Evolutionary conservation across 2,113 vertebrate genomes (phyloP).

Genomic region (Melanotaenia duboulayi): DNA sequence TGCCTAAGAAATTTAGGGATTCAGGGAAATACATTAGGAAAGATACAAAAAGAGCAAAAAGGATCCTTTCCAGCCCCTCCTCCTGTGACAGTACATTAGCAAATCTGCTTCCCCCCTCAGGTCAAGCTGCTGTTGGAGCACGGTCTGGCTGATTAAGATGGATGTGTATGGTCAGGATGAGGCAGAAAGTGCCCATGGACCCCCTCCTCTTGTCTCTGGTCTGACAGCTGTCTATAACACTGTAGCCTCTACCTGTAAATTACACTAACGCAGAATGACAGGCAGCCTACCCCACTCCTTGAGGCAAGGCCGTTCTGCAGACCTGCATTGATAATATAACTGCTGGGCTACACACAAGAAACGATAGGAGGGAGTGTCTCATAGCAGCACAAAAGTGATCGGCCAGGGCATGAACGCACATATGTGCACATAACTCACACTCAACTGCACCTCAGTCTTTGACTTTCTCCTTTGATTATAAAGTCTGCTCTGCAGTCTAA

Average conservation of each 20-base stretch:
- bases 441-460: slow-evolving; percentile 24
- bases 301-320: slow-evolving; percentile 20
- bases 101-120: slow-evolving; percentile 47
- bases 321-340: slow-evolving; percentile 37
- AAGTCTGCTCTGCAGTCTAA: slow-evolving; percentile 33
- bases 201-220: slow-evolving; percentile 41
- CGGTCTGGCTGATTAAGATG: slow-evolving; percentile 65
- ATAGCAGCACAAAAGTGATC: slow-evolving; percentile 28
- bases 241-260: slow-evolving; percentile 66
- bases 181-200: slow-evolving; percentile 48
- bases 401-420: neutral
- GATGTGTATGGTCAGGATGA: slow-evolving; percentile 55
- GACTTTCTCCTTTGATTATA: slow-evolving; percentile 51
- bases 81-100: slow-evolving; percentile 63
- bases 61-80: slow-evolving; percentile 10
- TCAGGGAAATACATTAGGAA: neutral
- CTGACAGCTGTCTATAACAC: slow-evolving; percentile 78
- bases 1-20: slow-evolving; percentile 25
- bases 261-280: slow-evolving; percentile 68
- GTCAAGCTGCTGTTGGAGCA: slow-evolving; percentile 59
- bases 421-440: slow-evolving; percentile 1
- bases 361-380: neutral
- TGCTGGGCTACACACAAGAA: slow-evolving; percentile 5
- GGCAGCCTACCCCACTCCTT: slow-evolving; percentile 33
- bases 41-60: slow-evolving; percentile 41